A percentile compares a stretch with the other conserved stretches of the same genome.
These are phyloP conservation scores for Hypotaenidia philippensis DNA, from an alignment of 2,797 vertebrate genomes.

Conservation along the genomic window DNA sequence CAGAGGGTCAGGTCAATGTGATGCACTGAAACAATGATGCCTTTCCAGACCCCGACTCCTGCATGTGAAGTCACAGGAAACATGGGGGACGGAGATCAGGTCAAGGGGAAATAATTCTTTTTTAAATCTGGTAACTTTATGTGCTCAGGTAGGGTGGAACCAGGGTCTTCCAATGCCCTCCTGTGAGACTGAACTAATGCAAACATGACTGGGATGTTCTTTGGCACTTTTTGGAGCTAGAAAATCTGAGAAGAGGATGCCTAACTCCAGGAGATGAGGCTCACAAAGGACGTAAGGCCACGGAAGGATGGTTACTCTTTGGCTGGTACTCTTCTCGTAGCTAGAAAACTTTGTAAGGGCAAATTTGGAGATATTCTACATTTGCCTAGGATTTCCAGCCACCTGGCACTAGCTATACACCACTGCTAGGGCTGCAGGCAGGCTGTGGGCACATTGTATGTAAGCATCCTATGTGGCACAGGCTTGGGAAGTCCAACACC, in stretches of 20 bases:
- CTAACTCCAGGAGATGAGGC: not conserved
- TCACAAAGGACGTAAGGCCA: not conserved
- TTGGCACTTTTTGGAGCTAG: not conserved
- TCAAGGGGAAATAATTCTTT: not conserved
- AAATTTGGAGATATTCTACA: not conserved
- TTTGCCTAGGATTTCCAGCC: not conserved
- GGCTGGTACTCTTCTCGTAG: not conserved
- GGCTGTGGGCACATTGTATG: not conserved
- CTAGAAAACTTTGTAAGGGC: not conserved
- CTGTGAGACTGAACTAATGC: not conserved
- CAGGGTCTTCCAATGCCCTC: rapidly evolving
- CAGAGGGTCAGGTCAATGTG: not conserved
- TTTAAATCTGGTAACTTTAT: not conserved
- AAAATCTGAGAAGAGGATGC: not conserved
- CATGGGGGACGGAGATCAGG: rapidly evolving
- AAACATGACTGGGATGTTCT: not conserved
- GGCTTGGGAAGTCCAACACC: not conserved
- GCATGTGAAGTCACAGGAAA: not conserved
- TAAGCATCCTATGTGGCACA: not conserved
- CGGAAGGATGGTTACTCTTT: not conserved
- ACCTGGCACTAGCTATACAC: not conserved
- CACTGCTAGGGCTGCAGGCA: not conserved
- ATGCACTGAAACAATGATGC: not conserved
- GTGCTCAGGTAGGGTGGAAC: not conserved
- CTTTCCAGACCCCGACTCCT: not conserved